Base-by-base conservation (phyloP, 92 coral and sea anemone genomes). In the Anthopleura xanthogrammica region DNA sequence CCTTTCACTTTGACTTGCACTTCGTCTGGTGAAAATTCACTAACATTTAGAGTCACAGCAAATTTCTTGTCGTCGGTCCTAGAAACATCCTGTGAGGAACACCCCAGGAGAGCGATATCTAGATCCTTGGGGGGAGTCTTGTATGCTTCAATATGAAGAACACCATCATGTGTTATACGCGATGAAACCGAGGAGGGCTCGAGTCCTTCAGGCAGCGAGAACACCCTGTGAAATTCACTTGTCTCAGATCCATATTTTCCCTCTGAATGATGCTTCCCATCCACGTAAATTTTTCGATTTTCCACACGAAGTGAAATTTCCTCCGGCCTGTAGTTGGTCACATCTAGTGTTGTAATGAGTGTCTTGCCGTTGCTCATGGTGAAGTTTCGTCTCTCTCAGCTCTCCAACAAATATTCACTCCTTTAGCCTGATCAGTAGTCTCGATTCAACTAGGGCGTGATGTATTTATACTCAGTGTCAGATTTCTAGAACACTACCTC, bases 231-330 rank as follows among this genome's bases (percentile, higher is more conserved):
- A 75, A 97, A 97, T 50, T 95, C 98, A 43, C 90, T 88, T 52
- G 97, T 80, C 50, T 97, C 99, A 64, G 90, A 94, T 2, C 99
- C 99, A 82, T 88, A 91, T 78, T 88, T 94, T 2, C 95, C 92
- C 79, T 97, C 99, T 3, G 98, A 82, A 79, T 91, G 88, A 78
- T 92, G 99, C 39, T 97, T 95, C 0, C 98, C 99, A 41, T 90
- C 85, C 60, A 97, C 92, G 56, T 92, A 73, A 60, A 97, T 85
- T 80, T 90, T 90, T 71, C 88, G 88, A n/a, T 91, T 89, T 83
- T 97, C 99, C 11, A 97, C 99, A 14, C 91, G 89, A 52, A 95
- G 93, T 52, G 86, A 90, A 4, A 97, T 94, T 78, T 97, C 99
- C 23, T 97, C 99, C 8, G 99, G 99, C 41, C 88, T 88, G 83